These are phyloP conservation scores for Ophioderma brevispina DNA, from an alignment of 35 echinoderm and acorn worm species.

Conservation along the genomic window DNA sequence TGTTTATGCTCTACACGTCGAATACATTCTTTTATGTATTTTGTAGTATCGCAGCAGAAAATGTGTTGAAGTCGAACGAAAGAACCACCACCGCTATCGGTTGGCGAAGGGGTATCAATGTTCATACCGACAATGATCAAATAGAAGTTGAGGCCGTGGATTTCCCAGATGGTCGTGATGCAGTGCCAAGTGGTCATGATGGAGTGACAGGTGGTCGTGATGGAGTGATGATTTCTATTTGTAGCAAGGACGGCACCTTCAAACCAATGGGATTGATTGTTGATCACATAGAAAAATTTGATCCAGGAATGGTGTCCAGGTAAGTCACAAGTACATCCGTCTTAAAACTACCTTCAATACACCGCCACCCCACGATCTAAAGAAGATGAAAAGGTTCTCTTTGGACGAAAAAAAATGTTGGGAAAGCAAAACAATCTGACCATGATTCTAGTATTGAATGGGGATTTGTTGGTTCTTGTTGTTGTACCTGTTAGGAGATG, in stretches of 20 bases:
- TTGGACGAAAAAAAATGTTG: no score
- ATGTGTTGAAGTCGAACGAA: conserved; percentile 31
- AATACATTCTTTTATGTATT: no score
- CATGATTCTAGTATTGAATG: no score
- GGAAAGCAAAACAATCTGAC: no score
- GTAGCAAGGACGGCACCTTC: conserved; percentile 45
- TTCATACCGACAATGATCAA: conserved; percentile 37
- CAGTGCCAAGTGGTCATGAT: conserved; percentile 23
- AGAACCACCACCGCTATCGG: conserved; percentile 28
- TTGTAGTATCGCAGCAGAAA: neutral
- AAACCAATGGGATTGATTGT: conserved; percentile 68
- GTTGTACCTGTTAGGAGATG: no score
- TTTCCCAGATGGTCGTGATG: conserved; percentile 37
- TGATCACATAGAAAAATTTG: conserved; percentile 64
- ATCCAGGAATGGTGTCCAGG: conserved; percentile 79
- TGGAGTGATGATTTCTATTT: no score
- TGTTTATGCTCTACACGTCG: no score
- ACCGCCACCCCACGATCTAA: no score
- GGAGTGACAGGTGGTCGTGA: no score
- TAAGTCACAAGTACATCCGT: neutral
- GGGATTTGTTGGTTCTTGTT: no score
- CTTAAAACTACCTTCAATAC: neutral
- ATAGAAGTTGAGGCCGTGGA: conserved; percentile 36
- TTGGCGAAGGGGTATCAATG: conserved; percentile 58
- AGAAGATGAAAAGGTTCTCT: no score